Percentiles rank a stretch among this genome's conserved stretches.
phyloP scores from a whole-genome alignment of 2,113 vertebrate genomes.

The Poecilia latipinna region DNA sequence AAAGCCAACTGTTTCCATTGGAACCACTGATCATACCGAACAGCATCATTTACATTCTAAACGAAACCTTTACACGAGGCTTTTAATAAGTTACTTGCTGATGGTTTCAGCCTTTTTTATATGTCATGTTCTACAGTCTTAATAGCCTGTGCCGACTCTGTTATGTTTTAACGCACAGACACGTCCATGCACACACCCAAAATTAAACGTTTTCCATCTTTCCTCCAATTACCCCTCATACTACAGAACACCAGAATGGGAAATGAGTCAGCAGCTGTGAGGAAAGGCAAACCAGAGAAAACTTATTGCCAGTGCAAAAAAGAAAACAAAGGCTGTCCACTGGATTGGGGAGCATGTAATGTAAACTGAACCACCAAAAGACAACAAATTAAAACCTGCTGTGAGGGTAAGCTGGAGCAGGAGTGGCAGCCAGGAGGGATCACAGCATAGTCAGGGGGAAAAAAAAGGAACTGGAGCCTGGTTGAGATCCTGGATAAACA shows the following conservation, averaged over 20 bases:
- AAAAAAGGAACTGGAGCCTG: conserved; percentile 21
- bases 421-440: conserved; percentile 36
- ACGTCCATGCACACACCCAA: conserved; percentile 57
- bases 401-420: conserved; percentile 35
- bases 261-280: conserved; percentile 77
- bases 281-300: conserved; percentile 61
- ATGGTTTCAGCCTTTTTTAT: conserved; percentile 17
- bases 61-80: conserved; percentile 23
- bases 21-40: neutral
- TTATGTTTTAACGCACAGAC: conserved; percentile 47
- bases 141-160: conserved; percentile 30
- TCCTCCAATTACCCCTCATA: conserved; percentile 32
- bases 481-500: conserved; percentile 45
- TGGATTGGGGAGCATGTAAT: conserved; percentile 44
- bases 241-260: conserved; percentile 68
- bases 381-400: conserved; percentile 64
- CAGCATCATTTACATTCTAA: conserved; percentile 32
- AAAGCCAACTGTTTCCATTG: too few relatives aligned
- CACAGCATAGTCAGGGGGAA: conserved; percentile 33
- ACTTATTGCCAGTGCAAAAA: conserved; percentile 46
- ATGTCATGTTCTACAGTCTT: conserved; percentile 43
- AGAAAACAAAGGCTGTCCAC: conserved; percentile 41
- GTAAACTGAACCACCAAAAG: conserved; percentile 53
- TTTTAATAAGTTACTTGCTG: conserved; percentile 26
- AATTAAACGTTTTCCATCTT: conserved; percentile 48